A percentile compares a stretch with the other conserved stretches of the same genome.
These are phyloP conservation scores for Hybognathus amarus DNA, from an alignment of 2,797 vertebrate species.

Conservation along the genomic window DNA sequence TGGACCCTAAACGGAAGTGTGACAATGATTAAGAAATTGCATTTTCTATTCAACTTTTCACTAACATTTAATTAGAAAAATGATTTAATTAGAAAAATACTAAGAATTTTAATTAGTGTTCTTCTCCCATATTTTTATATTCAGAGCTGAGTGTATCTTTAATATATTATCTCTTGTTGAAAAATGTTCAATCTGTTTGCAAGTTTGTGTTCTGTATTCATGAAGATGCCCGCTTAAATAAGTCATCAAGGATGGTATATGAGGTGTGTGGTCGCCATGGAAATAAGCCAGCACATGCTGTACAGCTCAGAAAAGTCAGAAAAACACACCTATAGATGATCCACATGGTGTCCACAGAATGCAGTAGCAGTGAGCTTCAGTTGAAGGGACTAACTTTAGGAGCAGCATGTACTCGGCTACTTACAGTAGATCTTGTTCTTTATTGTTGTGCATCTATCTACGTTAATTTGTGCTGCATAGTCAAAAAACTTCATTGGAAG, in stretches of 20 bases:
- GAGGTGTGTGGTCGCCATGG: slow-evolving; percentile 39
- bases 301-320: slow-evolving; percentile 14
- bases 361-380: neutral
- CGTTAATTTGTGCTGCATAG: neutral
- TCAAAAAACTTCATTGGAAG: neutral
- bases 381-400: neutral
- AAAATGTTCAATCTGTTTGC: neutral
- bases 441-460: neutral
- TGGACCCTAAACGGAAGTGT: too few relatives aligned
- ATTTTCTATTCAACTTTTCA: too few relatives aligned
- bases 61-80: too few relatives aligned
- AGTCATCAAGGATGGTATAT: slow-evolving; percentile 17
- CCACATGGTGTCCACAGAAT: slow-evolving; percentile 10
- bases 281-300: neutral
- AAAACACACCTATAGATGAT: slow-evolving; percentile 28
- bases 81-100: too few relatives aligned
- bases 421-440: neutral
- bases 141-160: neutral
- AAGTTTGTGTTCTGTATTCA: slow-evolving; percentile 25
- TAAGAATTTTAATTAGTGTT: too few relatives aligned
- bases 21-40: too few relatives aligned
- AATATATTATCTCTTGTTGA: neutral
- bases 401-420: neutral
- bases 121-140: too few relatives aligned
- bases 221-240: slow-evolving; percentile 7